These are phyloP conservation scores for Sardinella longiceps DNA, from an alignment of 2,797 vertebrate genomes.

Conservation along the genomic window DNA sequence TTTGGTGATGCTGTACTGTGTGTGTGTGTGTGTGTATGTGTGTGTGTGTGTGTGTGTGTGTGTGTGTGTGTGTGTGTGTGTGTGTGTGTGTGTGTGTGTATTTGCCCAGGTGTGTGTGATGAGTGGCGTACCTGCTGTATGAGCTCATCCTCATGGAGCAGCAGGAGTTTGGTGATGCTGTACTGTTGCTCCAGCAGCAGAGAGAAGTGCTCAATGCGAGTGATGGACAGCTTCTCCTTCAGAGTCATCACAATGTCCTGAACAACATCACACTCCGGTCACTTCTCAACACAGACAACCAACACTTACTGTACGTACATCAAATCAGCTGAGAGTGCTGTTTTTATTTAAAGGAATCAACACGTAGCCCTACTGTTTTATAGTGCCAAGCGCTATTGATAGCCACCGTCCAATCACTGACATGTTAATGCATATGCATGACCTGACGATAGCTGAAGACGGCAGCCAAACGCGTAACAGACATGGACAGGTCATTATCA, in stretches of 20 bases:
- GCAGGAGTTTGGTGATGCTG: conserved; percentile 83
- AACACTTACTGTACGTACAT: background rate
- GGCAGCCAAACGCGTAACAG: too few relatives aligned
- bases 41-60: background rate
- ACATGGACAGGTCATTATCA: too few relatives aligned
- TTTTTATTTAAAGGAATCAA: too few relatives aligned
- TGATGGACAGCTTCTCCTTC: conserved; percentile 94
- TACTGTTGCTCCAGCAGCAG: conserved; percentile 90
- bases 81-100: conserved; percentile 6
- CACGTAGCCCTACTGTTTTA: too few relatives aligned
- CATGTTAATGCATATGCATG: too few relatives aligned
- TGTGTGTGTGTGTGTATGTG: too few relatives aligned
- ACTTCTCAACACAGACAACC: background rate
- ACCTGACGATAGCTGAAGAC: too few relatives aligned
- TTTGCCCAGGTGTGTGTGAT: background rate
- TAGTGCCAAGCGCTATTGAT: too few relatives aligned
- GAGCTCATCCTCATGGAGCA: conserved; percentile 90
- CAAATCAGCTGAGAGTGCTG: too few relatives aligned
- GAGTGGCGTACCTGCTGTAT: conserved; percentile 83
- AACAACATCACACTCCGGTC: background rate
- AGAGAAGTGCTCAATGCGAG: conserved; percentile 85
- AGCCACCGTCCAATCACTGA: too few relatives aligned
- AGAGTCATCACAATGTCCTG: conserved; percentile 97
- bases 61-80: background rate
- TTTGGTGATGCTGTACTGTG: too few relatives aligned